Evolutionary conservation across 1,140 invertebrate genomes (phyloP), one percentile per base, ranked within the genome.

Genomic region (Tetraneura akinire): DNA sequence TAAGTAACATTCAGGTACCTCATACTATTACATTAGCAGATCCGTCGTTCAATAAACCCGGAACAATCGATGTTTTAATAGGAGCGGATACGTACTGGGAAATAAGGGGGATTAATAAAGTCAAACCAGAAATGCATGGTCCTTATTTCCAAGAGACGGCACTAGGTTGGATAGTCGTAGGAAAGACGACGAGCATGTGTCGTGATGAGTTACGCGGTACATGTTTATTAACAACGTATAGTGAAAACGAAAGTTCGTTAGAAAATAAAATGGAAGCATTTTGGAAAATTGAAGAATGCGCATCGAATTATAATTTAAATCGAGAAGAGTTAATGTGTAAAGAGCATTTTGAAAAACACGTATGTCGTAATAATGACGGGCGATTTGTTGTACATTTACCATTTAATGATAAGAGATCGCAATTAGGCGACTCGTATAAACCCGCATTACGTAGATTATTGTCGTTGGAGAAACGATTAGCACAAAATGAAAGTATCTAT

Each of bases 331-430:
- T 0, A 9, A 16, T 26, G 37, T 82, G 70, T 68, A 47, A 37
- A 76, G 37, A 80, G 32, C 73, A 80, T 62, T 82, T 80, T 60
- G 8, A 11, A 55, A 21, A 55, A 21, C 8, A 23, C 18, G 53
- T 55, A 55, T 55, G 10, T 11, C 9, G n/a, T 37, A 29, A 82
- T 49, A 11, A 1, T 1, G 23, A 51, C 37, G 81, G 81, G 81
- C 80, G 6, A 37, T 37, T 37, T 73, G 53, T 81, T 2, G 81
- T 82, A 5, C 57, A 47, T 55, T 74, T 82, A 37, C 81, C 81
- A 23, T 80, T 82, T 18, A 68, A 80, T 1, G 42, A 55, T 73
- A 23, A 47, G 42, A 6, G 51, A 55, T n/a, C 11, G 0, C 18
- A 21, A 10, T 42, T 82, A 21, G 82, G 81, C 26, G 57, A 80